phyloP scores from a whole-genome alignment of 2,797 vertebrate species.

The Hydrocynus forskahlii region DNA sequence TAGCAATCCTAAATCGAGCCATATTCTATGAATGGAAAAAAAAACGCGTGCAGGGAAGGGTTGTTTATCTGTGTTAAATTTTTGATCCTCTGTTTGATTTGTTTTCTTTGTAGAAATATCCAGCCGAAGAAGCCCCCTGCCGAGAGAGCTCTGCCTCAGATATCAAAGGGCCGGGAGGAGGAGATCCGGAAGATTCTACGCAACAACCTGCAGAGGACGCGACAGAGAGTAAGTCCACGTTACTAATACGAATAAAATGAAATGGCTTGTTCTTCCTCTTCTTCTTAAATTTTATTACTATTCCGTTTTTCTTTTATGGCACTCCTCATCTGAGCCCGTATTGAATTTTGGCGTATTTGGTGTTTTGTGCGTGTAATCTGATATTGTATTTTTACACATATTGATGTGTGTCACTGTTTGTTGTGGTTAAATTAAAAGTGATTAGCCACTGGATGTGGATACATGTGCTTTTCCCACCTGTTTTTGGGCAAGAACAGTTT shows the following conservation, averaged over 20 bases:
- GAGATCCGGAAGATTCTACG: conserved; percentile 96
- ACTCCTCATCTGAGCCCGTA: too few species aligned
- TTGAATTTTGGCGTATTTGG: too few species aligned
- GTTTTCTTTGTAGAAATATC: conserved; percentile 83
- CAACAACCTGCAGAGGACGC: conserved; percentile 92
- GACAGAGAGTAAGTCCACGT: conserved; percentile 85
- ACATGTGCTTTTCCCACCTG: too few species aligned
- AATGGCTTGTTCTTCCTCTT: neutral
- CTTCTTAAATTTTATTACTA: neutral
- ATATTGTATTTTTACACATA: too few species aligned
- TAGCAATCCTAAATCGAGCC: too few species aligned
- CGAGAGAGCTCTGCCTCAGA: conserved; percentile 82
- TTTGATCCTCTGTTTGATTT: neutral
- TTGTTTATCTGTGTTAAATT: neutral
- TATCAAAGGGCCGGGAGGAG: conserved; percentile 91
- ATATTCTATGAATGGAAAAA: too few species aligned
- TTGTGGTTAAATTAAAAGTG: too few species aligned
- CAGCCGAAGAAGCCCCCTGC: conserved; percentile 82
- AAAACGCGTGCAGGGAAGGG: too few species aligned
- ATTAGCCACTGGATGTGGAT: too few species aligned
- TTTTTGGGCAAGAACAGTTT: too few species aligned
- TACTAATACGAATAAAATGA: neutral
- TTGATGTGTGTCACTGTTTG: too few species aligned
- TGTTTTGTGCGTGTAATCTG: too few species aligned
- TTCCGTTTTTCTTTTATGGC: neutral